Conservation (phyloP, 2,113 vertebrate genomes). For the Pedetes capensis region DNA sequence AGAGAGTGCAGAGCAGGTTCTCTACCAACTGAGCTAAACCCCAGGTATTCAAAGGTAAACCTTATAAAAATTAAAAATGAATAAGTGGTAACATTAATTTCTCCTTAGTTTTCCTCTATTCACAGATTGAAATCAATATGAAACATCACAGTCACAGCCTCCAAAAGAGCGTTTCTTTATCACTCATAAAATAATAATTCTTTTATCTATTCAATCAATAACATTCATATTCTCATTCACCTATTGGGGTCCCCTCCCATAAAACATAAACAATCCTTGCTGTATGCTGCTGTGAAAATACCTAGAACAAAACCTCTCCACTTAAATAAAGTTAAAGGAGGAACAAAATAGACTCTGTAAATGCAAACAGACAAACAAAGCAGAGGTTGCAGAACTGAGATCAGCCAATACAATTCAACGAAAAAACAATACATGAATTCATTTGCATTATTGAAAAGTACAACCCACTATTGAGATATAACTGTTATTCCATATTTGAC, state of each 20-base stretch:
- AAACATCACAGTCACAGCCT: not conserved
- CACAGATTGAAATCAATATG: not conserved
- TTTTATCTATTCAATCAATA: not conserved
- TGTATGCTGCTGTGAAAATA: not conserved
- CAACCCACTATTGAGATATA: not conserved
- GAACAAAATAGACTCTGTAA: not conserved
- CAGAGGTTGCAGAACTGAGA: not conserved
- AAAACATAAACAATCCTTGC: not conserved
- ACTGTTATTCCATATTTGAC: not conserved
- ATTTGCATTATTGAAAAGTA: not conserved
- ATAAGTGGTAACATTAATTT: slow-evolving; percentile 34
- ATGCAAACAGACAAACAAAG: not conserved
- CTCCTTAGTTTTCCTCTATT: not conserved
- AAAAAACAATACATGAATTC: not conserved
- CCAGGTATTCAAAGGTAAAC: not conserved
- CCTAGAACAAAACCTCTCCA: not conserved
- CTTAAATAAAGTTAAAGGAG: not conserved
- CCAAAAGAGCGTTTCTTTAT: not conserved
- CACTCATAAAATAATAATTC: not conserved
- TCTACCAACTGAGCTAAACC: too few relatives aligned
- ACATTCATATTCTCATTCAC: not conserved
- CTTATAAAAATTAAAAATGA: slow-evolving; percentile 45
- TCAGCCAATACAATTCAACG: not conserved
- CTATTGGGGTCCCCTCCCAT: not conserved
- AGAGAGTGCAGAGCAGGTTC: too few relatives aligned